A percentile compares a stretch with the other conserved stretches of the same genome.
Conservation (phyloP, 2,888 invertebrate genomes). For the Dicroscelio sp. region DNA sequence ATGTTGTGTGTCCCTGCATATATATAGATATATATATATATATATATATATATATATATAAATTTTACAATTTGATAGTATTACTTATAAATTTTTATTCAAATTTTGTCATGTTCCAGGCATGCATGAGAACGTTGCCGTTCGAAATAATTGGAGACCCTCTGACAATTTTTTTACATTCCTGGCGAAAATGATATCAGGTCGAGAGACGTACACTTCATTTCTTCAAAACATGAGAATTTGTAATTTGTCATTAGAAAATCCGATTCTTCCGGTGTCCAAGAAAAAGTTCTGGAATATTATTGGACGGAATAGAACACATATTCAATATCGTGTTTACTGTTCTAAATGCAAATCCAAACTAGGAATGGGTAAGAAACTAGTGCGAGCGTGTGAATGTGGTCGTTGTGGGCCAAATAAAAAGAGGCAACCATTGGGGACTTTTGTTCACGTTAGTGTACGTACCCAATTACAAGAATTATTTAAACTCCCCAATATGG, state of each 20-base stretch:
- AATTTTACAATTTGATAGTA: too few species aligned
- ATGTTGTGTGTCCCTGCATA: too few species aligned
- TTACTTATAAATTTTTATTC: neutral
- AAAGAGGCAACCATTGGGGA: neutral
- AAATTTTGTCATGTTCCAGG: neutral
- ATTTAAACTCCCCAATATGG: conserved; percentile 1
- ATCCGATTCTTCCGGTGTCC: neutral
- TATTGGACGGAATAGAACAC: neutral
- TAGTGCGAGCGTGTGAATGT: conserved; percentile 84
- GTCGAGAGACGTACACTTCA: conserved; percentile 17
- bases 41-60: too few species aligned
- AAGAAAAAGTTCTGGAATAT: conserved; percentile 12
- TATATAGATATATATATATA: too few species aligned
- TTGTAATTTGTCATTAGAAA: neutral
- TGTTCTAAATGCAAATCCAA: conserved; percentile 32
- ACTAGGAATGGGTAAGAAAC: conserved; percentile 73
- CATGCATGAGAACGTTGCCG: neutral
- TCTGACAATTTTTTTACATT: neutral
- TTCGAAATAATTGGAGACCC: neutral
- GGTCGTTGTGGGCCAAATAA: conserved; percentile 12
- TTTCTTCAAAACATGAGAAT: conserved; percentile 34
- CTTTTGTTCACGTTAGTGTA: conserved; percentile 6
- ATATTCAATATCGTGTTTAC: neutral
- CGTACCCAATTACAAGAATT: conserved; percentile 12
- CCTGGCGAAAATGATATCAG: conserved; percentile 2